These are phyloP conservation scores for Callorhinus ursinus DNA, from an alignment of 2,113 vertebrate genomes.

Conservation along the genomic window DNA sequence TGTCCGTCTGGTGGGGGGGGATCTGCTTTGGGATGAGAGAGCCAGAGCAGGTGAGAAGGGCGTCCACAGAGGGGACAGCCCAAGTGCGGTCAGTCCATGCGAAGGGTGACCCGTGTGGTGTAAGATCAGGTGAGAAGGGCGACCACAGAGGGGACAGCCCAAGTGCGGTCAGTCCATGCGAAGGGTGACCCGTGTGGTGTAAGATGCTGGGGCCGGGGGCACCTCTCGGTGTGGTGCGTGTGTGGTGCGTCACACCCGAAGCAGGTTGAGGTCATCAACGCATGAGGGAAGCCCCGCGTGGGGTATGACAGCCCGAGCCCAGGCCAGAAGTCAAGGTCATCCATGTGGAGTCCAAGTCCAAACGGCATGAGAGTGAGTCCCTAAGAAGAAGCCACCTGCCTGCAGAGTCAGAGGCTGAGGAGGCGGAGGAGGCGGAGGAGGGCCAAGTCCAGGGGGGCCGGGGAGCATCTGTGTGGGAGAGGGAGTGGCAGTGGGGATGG, in stretches of 20 bases:
- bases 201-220: not conserved
- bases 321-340: not conserved
- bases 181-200: not conserved
- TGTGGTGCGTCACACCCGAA: not conserved
- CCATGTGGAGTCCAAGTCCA: not conserved
- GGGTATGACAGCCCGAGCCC: not conserved
- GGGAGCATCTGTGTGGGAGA: not conserved
- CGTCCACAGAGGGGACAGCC: not conserved
- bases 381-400: not conserved
- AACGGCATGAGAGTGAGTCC: not conserved
- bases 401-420: not conserved
- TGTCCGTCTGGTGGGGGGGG: not conserved
- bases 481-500: rapidly evolving
- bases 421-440: too few species aligned
- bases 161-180: not conserved
- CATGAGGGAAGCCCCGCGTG: rapidly evolving
- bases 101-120: not conserved
- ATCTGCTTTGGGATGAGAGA: not conserved
- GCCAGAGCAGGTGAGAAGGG: not conserved
- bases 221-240: rapidly evolving
- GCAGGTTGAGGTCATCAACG: rapidly evolving
- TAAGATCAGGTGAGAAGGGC: not conserved
- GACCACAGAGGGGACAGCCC: not conserved
- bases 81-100: not conserved
- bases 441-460: not conserved